Base-by-base conservation (phyloP, 2,888 invertebrate species). In the Petrolisthes cinctipes region DNA sequence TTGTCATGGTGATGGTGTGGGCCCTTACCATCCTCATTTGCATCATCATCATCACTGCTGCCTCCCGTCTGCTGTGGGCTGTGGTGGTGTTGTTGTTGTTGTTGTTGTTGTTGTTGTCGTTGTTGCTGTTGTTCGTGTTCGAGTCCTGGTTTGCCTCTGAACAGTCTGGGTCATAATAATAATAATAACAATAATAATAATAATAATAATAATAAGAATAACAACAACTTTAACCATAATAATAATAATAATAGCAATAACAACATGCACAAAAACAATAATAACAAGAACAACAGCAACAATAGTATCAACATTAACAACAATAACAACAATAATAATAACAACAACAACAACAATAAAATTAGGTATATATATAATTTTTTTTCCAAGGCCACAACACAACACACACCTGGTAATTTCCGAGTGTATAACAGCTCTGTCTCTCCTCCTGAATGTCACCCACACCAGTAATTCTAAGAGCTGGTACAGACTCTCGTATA, bases 401-500 rank as follows among this genome's bases (percentile, higher is more conserved):
- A 37, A 37, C 9, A 51, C n/a, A 54, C 56, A 51, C 14, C 89
- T 56, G 20, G 73, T 83, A n/a, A 89, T 66, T 84, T 89, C 89
- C 4, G 76, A 75, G 76, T 86, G 86, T 7, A 89, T 83, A 20
- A 83, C 83, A 7, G 75, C 51, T 7, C 86, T 68, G 82, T 89
- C 89, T 14, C 89, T 54, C 17, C 89, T 71, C 2, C 89, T 9
- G 51, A 89, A 89, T 7, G 83, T 82, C 9, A 89, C 73, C 89
- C 89, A 89, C 68, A 89, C 86, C 5, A 89, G 81, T 6, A 86
- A 76, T 20, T 86, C 89, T 14, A 68, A 68, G 51, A 86, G 71
- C n/a, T 86, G 86, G 81, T 89, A 89, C 5, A 89, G 73, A 0
- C 86, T 66, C 56, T 86, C 86, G 56, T 83, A 89, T 53, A 86